Conservation (phyloP, 2,888 invertebrate genomes). For the Beris chalybata region DNA sequence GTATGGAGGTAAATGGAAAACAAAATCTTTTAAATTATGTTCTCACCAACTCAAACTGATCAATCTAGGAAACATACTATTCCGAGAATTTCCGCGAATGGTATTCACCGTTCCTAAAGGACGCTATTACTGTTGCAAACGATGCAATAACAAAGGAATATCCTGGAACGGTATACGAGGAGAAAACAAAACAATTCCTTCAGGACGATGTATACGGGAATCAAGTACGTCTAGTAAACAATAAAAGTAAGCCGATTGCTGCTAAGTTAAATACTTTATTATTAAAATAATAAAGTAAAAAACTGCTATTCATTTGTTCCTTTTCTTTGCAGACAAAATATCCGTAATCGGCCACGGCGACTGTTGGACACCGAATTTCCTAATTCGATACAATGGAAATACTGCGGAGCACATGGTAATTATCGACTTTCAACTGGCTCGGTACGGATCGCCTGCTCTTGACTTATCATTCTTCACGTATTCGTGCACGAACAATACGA, state of each 20-base stretch:
- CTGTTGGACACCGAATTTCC: constrained; percentile 75
- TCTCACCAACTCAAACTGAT: neutral
- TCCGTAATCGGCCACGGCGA: constrained; percentile 72
- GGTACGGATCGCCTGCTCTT: constrained; percentile 60
- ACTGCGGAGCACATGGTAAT: constrained; percentile 59
- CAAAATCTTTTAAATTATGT: neutral
- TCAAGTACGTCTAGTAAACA: constrained; percentile 52
- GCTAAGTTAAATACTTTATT: neutral
- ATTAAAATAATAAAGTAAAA: neutral
- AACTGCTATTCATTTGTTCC: neutral
- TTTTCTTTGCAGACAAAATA: constrained; percentile 46
- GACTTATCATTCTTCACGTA: constrained; percentile 65
- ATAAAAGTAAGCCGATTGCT: constrained; percentile 42
- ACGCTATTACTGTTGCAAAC: constrained; percentile 60
- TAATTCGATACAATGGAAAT: constrained; percentile 57
- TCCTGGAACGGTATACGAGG: constrained; percentile 62
- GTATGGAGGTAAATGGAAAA: constrained; percentile 46
- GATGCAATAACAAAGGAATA: constrained; percentile 68
- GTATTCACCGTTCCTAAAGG: constrained; percentile 61
- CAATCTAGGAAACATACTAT: constrained; percentile 62
- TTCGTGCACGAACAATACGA: constrained; percentile 63
- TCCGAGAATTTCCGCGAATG: constrained; percentile 60
- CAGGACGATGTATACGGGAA: constrained; percentile 59
- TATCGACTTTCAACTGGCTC: constrained; percentile 71
- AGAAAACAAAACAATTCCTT: constrained; percentile 60